phyloP scores from a whole-genome alignment of 2,888 invertebrate species.

The Eupithecia pulchellata region DNA sequence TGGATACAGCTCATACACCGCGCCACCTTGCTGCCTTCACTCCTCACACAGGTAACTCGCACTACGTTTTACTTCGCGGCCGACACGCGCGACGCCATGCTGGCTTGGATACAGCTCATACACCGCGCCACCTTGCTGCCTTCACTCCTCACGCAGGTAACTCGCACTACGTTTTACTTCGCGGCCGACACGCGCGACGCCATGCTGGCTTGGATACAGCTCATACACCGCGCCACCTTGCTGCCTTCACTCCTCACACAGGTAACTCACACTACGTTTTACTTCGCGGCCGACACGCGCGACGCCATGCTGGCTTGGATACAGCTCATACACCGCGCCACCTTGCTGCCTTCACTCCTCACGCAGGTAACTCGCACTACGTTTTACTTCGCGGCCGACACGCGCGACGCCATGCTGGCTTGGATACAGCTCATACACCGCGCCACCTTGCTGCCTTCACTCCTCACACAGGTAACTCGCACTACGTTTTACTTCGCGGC shows the following conservation, averaged over 20 bases:
- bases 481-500: neutral
- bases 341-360: too few species aligned
- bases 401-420: slow-evolving; percentile 88
- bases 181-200: slow-evolving; percentile 91
- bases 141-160: too few species aligned
- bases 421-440: slow-evolving; percentile 87
- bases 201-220: slow-evolving; percentile 89
- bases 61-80: neutral
- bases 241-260: slow-evolving; percentile 51
- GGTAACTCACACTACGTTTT: too few species aligned
- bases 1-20: too few species aligned
- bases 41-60: too few species aligned
- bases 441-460: slow-evolving; percentile 81
- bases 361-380: too few species aligned
- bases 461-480: slow-evolving; percentile 21
- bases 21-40: too few species aligned
- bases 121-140: too few species aligned
- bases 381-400: slow-evolving; percentile 94
- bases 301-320: neutral
- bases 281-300: neutral
- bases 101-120: too few species aligned
- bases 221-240: slow-evolving; percentile 84
- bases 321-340: too few species aligned
- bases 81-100: neutral
- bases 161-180: slow-evolving; percentile 95